Base-by-base conservation (phyloP, 2,888 invertebrate species). In the Ectropis crepuscularia region DNA sequence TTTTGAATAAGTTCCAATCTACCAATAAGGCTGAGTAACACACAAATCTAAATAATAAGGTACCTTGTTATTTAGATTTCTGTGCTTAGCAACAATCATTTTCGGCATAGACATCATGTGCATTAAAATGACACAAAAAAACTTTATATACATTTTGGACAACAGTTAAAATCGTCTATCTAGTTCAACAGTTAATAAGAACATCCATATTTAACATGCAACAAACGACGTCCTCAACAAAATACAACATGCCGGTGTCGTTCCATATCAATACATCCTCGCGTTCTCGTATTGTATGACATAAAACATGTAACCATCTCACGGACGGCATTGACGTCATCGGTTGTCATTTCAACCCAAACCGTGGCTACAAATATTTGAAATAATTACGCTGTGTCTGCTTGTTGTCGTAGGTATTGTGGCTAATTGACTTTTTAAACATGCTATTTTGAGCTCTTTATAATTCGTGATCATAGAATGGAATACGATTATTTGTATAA, bases 281-380 rank as follows among this genome's bases (percentile, higher is more conserved):
- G 55, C 16, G 9, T 47, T 53, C 51, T 54, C 60, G 64, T 61
- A 65, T 67, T 63, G 60, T 68, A 58, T 65, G 63, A 63, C 62
- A 69, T 67, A 61, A 65, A 67, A 62, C 72, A 73, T 70, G 72
- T 74, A 71, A 71, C 72, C 67, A 74, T 76, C 69, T 80, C 81
- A 79, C 49, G 81, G 81, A 78, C 81, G 59, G 12, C 37, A 68
- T 71, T 81, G 79, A 81, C 82, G 81, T 81, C 81, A 81, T 55
- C 51, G 55, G 67, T 62, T 69, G 69, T 64, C 61, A 70, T 70
- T 67, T 67, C 66, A 64, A 67, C 74, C 75, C 71, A 63, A 72
- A 65, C 57, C 39, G 55, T 39, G 41, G 49, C 36, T 42, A 65
- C 72, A 68, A 72, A 72, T 72, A 72, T 72, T 72, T 72, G 67